Evolutionary conservation across 2,888 invertebrate species (phyloP).

Genomic region (Chaitophorus viminalis): DNA sequence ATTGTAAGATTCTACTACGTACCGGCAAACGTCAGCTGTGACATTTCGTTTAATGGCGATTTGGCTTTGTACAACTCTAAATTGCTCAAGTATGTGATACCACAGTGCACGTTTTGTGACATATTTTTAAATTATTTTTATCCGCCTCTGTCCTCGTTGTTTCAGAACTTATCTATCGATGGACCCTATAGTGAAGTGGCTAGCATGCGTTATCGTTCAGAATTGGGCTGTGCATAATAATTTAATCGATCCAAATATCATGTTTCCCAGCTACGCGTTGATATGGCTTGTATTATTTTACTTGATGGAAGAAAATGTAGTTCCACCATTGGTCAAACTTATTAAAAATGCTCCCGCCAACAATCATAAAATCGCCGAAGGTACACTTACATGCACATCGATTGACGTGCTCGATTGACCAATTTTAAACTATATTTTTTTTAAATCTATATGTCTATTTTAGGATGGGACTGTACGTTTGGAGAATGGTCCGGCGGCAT

Average conservation of each 20-base stretch:
- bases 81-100: conserved; percentile 59
- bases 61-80: conserved; percentile 62
- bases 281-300: conserved; percentile 64
- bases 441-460: background rate
- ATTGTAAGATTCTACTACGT: conserved; percentile 63
- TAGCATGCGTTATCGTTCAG: conserved; percentile 63
- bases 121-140: background rate
- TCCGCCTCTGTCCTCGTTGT: background rate
- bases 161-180: conserved; percentile 63
- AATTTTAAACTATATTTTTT: background rate
- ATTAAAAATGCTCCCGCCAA: background rate
- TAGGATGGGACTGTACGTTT: conserved; percentile 62
- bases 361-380: conserved; percentile 27
- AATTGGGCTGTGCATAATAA: conserved; percentile 63
- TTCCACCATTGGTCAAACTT: conserved; percentile 63
- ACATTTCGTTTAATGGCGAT: conserved; percentile 63
- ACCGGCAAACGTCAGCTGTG: conserved; percentile 58
- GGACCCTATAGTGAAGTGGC: conserved; percentile 62
- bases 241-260: conserved; percentile 57
- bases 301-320: conserved; percentile 63
- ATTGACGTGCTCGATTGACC: background rate
- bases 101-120: background rate
- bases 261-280: conserved; percentile 64
- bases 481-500: background rate
- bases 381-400: no score